These are phyloP conservation scores for Polydrusus pterygomalis DNA, from an alignment of 2,888 invertebrate species.

Conservation along the genomic window DNA sequence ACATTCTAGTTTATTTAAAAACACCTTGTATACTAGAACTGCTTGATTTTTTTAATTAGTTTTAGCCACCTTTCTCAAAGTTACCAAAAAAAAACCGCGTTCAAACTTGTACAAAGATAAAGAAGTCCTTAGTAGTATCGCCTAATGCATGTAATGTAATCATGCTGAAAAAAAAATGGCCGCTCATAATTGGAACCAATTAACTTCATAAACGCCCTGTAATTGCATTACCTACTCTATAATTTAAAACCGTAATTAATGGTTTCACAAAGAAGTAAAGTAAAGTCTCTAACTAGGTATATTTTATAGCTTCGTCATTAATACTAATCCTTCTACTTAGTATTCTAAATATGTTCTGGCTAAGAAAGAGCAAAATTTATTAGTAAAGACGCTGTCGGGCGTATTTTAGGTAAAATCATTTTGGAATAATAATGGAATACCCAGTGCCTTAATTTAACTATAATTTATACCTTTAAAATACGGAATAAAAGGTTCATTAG, in stretches of 20 bases:
- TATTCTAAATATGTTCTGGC: background rate
- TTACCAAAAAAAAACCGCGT: too few relatives aligned
- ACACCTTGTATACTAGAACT: too few relatives aligned
- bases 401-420: slow-evolving; percentile 1
- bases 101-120: too few relatives aligned
- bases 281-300: background rate
- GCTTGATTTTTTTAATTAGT: too few relatives aligned
- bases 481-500: background rate
- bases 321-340: background rate
- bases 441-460: background rate
- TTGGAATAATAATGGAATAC: slow-evolving; percentile 2
- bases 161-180: too few relatives aligned
- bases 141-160: too few relatives aligned
- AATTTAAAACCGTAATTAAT: background rate
- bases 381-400: background rate
- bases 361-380: slow-evolving; percentile 1
- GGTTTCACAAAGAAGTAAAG: background rate
- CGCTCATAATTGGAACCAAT: too few relatives aligned
- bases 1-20: too few relatives aligned
- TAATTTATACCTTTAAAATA: slow-evolving; percentile 8
- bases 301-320: background rate
- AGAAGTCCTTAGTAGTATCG: too few relatives aligned
- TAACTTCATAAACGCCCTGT: too few relatives aligned
- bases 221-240: background rate
- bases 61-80: too few relatives aligned